Base-by-base conservation (phyloP, 2,113 vertebrate genomes). In the Antennarius striatus region DNA sequence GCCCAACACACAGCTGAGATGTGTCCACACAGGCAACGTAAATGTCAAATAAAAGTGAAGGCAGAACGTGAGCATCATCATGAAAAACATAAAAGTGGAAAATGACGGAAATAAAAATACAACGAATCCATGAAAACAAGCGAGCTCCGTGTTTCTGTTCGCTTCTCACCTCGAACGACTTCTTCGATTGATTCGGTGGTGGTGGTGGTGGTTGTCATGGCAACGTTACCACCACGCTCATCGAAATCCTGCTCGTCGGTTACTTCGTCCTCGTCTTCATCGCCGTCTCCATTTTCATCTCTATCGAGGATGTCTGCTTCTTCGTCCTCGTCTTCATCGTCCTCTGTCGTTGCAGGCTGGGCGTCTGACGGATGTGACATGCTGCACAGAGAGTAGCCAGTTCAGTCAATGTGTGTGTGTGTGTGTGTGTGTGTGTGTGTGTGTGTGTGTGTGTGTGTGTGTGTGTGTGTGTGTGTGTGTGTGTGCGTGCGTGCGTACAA, bases 121-220 rank as follows among this genome's bases (percentile, higher is more conserved):
- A 47, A 39, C 9, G 11, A 58, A 4, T 1, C 11, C 16, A 48
- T 46, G 17, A 56, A 48, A 40, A 47, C 5, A 59, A 36, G 68
- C 48, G 16, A 3, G 16, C 5, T 1, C 6, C 2, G 8, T 50
- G 13, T 47, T 4, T 17, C 4, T 15, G 8, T 29, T 11, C 0
- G 6, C 15, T 13, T 75, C 68, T 93, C 91, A 99, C 97, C 97
- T 96, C 96, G 91, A 43, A 99, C 97, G 10, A 98, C 97, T 71
- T 99, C 97, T 88, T 99, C 97, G 63, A 98, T 96, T 1, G 96
- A 98, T 67, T 98, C 97, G 0, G 96, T 99, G 59, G 95, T 97
- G 39, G 96, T 99, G 59, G 96, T 98, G 14, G 96, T 98, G 65
- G 96, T 97, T 2, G 96, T 97, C 89, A 96, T 96, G 59, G 96